Percentiles rank a stretch among this genome's conserved stretches.
Evolutionary conservation across 1,140 invertebrate species (phyloP).

Genomic region (Mya arenaria): DNA sequence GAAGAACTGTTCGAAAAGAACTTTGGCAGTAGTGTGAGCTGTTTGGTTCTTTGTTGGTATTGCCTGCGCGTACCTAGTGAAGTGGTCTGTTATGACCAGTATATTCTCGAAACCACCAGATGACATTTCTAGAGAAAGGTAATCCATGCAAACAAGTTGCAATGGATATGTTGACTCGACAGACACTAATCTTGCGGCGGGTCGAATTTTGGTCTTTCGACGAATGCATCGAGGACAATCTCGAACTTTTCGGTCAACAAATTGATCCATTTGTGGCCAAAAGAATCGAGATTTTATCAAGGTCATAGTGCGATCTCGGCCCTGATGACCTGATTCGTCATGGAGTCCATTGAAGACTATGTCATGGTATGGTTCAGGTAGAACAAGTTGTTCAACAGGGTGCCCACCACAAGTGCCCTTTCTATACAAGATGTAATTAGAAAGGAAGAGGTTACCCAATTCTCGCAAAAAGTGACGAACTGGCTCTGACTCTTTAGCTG

Average conservation of each 20-base stretch:
- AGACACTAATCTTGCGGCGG: not conserved
- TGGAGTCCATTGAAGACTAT: not conserved
- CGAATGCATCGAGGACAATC: not conserved
- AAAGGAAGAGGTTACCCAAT: not conserved
- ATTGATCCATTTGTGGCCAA: not conserved
- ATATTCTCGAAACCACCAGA: not conserved
- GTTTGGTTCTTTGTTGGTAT: not conserved
- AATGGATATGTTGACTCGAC: not conserved
- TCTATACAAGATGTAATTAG: not conserved
- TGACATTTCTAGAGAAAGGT: not conserved
- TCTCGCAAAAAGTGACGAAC: not conserved
- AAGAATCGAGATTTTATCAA: not conserved
- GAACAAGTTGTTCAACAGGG: not conserved
- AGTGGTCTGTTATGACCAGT: not conserved
- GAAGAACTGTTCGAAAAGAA: not conserved
- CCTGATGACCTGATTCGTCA: conserved; percentile 17
- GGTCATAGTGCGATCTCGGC: not conserved
- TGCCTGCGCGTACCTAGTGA: not conserved
- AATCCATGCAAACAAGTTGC: not conserved
- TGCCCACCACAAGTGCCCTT: not conserved
- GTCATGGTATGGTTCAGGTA: not conserved
- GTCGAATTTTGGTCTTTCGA: not conserved
- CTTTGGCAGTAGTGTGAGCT: not conserved
- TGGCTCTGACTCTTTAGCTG: not conserved
- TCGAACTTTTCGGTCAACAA: not conserved